Evolutionary conservation across 2,113 vertebrate species (phyloP).

Genomic region (Jacana jacana): DNA sequence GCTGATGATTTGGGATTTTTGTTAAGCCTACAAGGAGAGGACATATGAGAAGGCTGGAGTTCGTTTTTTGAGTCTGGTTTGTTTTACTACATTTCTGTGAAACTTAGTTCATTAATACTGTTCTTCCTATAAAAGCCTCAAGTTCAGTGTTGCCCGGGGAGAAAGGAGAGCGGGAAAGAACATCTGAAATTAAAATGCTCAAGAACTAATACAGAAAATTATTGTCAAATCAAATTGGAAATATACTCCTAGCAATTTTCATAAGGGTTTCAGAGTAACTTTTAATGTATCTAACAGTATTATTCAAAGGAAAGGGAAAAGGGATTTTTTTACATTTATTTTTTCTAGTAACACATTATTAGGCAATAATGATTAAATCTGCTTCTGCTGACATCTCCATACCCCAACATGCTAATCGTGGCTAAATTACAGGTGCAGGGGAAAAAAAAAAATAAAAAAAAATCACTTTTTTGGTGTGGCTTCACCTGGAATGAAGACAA

Average conservation of each 20-base stretch:
- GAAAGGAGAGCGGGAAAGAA: neutral
- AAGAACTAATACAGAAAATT: neutral
- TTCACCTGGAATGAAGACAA: constrained; percentile 27
- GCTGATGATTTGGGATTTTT: neutral
- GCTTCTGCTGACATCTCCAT: neutral
- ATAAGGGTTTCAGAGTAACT: neutral
- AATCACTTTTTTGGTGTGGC: neutral
- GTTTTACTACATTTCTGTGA: neutral
- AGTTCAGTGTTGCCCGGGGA: neutral
- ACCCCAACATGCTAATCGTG: neutral
- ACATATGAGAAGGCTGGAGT: neutral
- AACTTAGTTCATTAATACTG: neutral
- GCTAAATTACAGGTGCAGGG: neutral
- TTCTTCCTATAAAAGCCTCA: neutral
- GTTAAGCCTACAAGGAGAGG: neutral
- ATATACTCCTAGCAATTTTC: neutral
- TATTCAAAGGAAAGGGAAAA: neutral
- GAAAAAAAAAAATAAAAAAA: neutral
- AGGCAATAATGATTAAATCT: constrained; percentile 5
- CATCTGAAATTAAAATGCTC: neutral
- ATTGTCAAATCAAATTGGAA: neutral
- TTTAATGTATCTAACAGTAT: neutral
- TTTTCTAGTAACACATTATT: neutral
- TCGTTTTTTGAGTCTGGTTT: neutral
- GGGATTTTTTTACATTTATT: neutral